These are phyloP conservation scores for Rhagoletis pomonella DNA, from an alignment of 1,140 invertebrate genomes.

Conservation along the genomic window DNA sequence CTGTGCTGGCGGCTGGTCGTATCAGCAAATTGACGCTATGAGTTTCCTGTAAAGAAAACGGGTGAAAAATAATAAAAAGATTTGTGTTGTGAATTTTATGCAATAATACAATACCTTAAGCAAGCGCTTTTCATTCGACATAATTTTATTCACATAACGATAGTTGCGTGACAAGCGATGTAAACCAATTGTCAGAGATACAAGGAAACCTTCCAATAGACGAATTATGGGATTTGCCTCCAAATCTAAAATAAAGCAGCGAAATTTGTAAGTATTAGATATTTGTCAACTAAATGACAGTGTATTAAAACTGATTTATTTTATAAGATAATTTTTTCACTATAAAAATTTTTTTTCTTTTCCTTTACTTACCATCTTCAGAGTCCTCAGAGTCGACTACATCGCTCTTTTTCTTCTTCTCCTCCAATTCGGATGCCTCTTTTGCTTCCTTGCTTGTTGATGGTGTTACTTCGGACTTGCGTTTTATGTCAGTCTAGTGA, in stretches of 20 bases:
- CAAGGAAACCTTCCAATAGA: constrained; percentile 82
- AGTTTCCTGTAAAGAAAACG: constrained; percentile 11
- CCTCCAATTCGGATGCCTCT: constrained; percentile 60
- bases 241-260: constrained; percentile 59
- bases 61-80: not conserved
- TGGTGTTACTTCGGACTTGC: constrained; percentile 60
- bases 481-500: constrained; percentile 15
- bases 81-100: constrained; percentile 20
- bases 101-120: constrained; percentile 81
- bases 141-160: constrained; percentile 89
- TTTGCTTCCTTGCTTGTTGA: constrained; percentile 69
- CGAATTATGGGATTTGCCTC: constrained; percentile 71
- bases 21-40: constrained; percentile 26
- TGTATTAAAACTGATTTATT: not conserved
- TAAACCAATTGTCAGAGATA: constrained; percentile 89
- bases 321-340: not conserved
- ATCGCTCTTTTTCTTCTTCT: constrained; percentile 39
- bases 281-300: not conserved
- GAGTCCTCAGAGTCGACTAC: constrained; percentile 55
- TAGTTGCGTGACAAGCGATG: constrained; percentile 95
- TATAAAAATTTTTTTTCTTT: not conserved
- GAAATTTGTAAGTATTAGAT: not conserved
- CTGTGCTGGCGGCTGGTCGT: not conserved
- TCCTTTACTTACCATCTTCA: constrained; percentile 52
- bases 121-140: constrained; percentile 86